phyloP scores from a whole-genome alignment of 2,113 vertebrate species.

The Melanerpes formicivorus region DNA sequence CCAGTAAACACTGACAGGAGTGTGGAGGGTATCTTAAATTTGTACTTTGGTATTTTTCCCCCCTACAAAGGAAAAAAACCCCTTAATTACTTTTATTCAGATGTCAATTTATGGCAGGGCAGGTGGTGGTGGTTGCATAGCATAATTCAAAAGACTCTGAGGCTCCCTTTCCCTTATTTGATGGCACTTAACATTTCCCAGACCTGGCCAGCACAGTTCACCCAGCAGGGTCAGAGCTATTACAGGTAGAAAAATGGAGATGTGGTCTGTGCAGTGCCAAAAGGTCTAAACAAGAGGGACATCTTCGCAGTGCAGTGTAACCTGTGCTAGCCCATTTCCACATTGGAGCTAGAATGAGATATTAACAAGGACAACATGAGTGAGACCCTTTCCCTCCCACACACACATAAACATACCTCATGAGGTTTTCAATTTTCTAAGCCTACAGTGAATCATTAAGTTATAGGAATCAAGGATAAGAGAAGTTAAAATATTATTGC shows the following conservation, averaged over 20 bases:
- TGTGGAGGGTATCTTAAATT: background rate
- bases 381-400: background rate
- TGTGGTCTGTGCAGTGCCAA: background rate
- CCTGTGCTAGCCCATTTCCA: background rate
- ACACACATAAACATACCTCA: background rate
- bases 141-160: background rate
- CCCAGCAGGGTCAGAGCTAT: background rate
- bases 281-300: accelerated
- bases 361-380: background rate
- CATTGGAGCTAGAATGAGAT: background rate
- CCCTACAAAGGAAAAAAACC: background rate
- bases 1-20: background rate
- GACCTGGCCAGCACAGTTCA: accelerated
- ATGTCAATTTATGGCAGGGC: too few relatives aligned
- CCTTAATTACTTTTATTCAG: background rate
- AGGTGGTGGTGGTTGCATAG: background rate
- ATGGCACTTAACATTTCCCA: background rate
- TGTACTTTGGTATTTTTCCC: accelerated
- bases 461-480: background rate
- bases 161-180: background rate
- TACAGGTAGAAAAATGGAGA: background rate
- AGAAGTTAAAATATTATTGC: background rate
- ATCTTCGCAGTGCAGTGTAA: background rate
- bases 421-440: background rate
- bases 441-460: background rate